Percentiles rank a stretch among this genome's conserved stretches.
These are phyloP conservation scores for Laticauda laticaudata DNA, from an alignment of 2,113 vertebrate genomes.

Conservation along the genomic window DNA sequence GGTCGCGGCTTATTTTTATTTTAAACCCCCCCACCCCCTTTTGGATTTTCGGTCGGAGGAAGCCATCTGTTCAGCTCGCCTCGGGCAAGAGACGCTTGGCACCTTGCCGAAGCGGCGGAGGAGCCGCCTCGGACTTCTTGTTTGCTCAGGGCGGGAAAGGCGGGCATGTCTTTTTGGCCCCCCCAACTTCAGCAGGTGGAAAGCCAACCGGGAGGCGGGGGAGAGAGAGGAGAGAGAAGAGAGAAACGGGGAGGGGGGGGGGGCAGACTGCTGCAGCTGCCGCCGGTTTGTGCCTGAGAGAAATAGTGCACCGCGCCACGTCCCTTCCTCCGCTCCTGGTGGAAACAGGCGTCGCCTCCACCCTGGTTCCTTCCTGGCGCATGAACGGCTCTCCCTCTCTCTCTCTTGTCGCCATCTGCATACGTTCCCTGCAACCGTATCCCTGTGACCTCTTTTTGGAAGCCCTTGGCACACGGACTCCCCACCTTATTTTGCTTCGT, in stretches of 20 bases:
- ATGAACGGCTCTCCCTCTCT: background rate
- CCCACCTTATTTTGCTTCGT: background rate
- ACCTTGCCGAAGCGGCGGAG: constrained; percentile 35
- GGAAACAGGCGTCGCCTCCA: background rate
- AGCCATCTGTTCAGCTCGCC: constrained; percentile 21
- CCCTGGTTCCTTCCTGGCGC: constrained; percentile 2
- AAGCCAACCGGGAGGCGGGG: background rate
- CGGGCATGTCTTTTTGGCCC: background rate
- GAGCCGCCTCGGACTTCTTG: constrained; percentile 42
- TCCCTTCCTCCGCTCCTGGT: constrained; percentile 25
- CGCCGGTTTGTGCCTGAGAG: constrained; percentile 37
- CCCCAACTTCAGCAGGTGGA: constrained; percentile 47
- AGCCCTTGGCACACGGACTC: too few relatives aligned
- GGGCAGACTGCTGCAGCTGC: constrained; percentile 9
- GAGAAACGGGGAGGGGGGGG: background rate
- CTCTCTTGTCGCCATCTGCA: rapidly evolving
- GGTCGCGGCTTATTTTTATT: background rate
- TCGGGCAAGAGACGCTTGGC: constrained; percentile 48
- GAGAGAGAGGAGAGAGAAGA: background rate
- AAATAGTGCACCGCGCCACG: background rate
- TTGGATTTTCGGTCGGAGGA: constrained; percentile 28
- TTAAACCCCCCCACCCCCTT: too few relatives aligned
- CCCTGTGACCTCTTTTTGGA: background rate
- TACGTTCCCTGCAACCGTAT: background rate
- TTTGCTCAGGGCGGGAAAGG: constrained; percentile 54